Base-by-base conservation (phyloP, 2,797 vertebrate genomes). In the Melanotaenia nigrans region DNA sequence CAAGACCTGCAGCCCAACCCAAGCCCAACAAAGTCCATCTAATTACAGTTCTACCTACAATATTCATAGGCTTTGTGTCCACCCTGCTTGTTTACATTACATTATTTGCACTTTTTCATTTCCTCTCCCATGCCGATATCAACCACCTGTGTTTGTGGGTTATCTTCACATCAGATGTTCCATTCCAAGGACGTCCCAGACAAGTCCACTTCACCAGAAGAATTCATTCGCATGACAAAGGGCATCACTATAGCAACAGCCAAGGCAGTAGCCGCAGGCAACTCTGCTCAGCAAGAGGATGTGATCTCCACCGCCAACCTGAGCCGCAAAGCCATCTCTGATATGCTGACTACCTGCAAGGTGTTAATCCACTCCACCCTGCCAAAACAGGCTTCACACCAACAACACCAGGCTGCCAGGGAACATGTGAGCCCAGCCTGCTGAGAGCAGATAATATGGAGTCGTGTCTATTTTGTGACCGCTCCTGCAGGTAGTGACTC, bases 141-240 rank as follows among this genome's bases (percentile, higher is more conserved):
- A 69, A 55, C 53, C 45, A 42, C 59, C 4, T 77, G 49, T 71
- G 54, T 71, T 73, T 84, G n/a, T 73, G 60, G 45, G 38, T 71
- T 70, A 45, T 81, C 57, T 25, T 75, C 65, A 25, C 70, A 24
- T 67, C 85, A 99, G 98, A 95, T 99, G 66, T 99, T 99, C 84
- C 97, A 97, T 90, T 96, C 96, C 20, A 97, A 95, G 38, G 96
- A 98, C 56, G 49, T 94, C 82, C 97, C 97, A 28, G 97, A 99
- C 62, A 98, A 95, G 93, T 94, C 91, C 57, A 95, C 97, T 62
- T 95, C 96, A 59, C 98, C 98, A 3, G 98, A 99, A 78, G 97
- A 98, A 89, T 99, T 99, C 22, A 98, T 97, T 70, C 96, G 97
- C 72, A 99, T 98, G 96, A 99, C 97, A 33, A 99, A 99, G 94